These are phyloP conservation scores for Dolichotis patagonum DNA, from an alignment of 2,113 vertebrate genomes.

Conservation along the genomic window DNA sequence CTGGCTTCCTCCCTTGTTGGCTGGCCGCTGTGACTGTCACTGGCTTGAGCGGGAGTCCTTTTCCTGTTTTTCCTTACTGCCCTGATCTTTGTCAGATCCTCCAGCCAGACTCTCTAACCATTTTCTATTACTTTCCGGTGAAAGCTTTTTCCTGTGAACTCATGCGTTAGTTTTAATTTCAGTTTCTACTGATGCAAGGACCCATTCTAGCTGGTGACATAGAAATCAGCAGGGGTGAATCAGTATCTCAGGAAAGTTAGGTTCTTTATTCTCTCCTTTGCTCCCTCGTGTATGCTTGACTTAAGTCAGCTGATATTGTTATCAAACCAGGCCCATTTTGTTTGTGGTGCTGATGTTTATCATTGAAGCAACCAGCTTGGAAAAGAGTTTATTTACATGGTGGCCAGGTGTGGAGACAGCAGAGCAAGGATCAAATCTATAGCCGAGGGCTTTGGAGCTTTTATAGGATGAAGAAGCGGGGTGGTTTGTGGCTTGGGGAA, in stretches of 20 bases:
- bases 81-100: background rate
- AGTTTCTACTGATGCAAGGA: background rate
- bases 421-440: background rate
- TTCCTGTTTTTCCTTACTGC: background rate
- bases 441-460: background rate
- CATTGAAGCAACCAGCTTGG: background rate
- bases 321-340: background rate
- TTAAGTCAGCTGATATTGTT: background rate
- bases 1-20: background rate
- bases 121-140: background rate
- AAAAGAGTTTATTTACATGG: background rate
- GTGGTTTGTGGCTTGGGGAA: background rate
- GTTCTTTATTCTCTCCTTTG: background rate
- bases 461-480: no score
- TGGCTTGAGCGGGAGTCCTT: background rate
- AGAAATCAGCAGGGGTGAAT: background rate
- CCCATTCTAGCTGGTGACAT: background rate
- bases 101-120: background rate
- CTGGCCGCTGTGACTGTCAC: background rate
- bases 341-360: no score
- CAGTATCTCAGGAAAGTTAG: slow-evolving; percentile 9
- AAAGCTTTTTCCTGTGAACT: background rate
- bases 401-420: background rate
- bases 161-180: background rate
- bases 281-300: background rate